Evolutionary conservation across 1,140 invertebrate genomes (phyloP), one percentile per base, ranked within the genome.

Genomic region (Pseudomyrmex gracilis): DNA sequence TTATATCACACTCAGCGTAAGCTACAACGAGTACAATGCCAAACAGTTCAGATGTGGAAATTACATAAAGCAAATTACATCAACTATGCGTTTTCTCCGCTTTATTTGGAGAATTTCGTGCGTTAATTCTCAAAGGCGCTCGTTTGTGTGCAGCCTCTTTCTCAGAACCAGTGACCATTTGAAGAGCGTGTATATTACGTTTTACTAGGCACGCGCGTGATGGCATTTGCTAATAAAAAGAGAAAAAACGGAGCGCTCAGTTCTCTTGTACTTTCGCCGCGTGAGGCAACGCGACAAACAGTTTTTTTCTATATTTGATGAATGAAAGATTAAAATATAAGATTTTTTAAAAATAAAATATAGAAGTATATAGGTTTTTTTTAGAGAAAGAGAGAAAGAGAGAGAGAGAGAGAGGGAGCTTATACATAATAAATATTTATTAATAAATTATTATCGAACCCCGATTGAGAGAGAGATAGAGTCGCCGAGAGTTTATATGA

Each of bases 91-190:
- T 61, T 71, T 78, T 70, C 64, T 34, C 45, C 58, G 53, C 53
- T 80, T 60, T 80, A 80, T 80, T 80, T 80, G 66, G 66, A 66
- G 53, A 47, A 47, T 43, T 70, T 49, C 66, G 53, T 43, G 74
- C 22, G 53, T 7, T n/a, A 15, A 3, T 76, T 76, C 60, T 7
- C 60, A 47, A 51, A 70, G 34, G 51, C 13, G 24, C 9, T 13
- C 17, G 55, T 20, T 55, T 66, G 61, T 43, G 24, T 15, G 51
- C 61, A 57, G 49, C 9, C 61, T 67, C 61, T 77, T 57, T 57
- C 66, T 43, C 66, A 20, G 49, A 70, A 43, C 49, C 22, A n/a
- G 12, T 22, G 55, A 58, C 76, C 76, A 78, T 70, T 68, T 78
- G 55, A 76, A 76, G 76, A 71, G 20, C 1, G 20, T 22, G 5